Base-by-base conservation (phyloP, 2,113 vertebrate genomes). In the Neolamprologus kungweensis region DNA sequence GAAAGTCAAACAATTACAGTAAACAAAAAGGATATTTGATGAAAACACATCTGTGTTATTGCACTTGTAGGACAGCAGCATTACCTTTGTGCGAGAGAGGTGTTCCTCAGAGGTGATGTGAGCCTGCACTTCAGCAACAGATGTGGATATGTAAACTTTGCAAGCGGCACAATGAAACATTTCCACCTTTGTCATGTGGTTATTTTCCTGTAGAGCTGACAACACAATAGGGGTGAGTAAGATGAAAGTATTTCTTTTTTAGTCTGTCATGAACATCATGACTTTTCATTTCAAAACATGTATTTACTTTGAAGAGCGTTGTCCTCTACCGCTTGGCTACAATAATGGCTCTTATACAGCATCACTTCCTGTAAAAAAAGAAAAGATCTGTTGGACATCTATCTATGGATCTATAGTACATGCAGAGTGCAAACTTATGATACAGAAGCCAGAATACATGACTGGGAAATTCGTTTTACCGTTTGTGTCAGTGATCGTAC, bases 101-200 rank as follows among this genome's bases (percentile, higher is more conserved):
- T 96, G 95, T 23, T 90, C 89, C 85, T 81, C 63, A 58, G 95
- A 94, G 26, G 58, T 92, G 9, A 95, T 87, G 90, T 96, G 95
- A 57, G 65, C 21, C 31, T 93, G 89, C 50, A 96, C 94, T 1
- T 93, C 86, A 2, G 88, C 87, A 19, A 80, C 88, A 28, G 93
- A 93, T 3, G 91, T 93, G 54, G 87, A 85, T 7, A 94, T 19
- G 2, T 90, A 92, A 40, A 90, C 35, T 6, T 90, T 90, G 80
- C 94, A 96, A 3, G 93, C 93, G 0, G 92, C 92, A 75, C 95
- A 95, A 73, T 92, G 93, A 84, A 96, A 91, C 87, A 96, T 75
- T 80, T 95, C 94, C n/a, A 96, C 84, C 85, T 92, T 95, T n/a
- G 89, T 95, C 94, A 96, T 93, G 92, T 95, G 87, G 58, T 95